A percentile compares a stretch with the other conserved stretches of the same genome.
Conservation (phyloP, 2,113 vertebrate genomes). For the Eulacestoma nigropectus region DNA sequence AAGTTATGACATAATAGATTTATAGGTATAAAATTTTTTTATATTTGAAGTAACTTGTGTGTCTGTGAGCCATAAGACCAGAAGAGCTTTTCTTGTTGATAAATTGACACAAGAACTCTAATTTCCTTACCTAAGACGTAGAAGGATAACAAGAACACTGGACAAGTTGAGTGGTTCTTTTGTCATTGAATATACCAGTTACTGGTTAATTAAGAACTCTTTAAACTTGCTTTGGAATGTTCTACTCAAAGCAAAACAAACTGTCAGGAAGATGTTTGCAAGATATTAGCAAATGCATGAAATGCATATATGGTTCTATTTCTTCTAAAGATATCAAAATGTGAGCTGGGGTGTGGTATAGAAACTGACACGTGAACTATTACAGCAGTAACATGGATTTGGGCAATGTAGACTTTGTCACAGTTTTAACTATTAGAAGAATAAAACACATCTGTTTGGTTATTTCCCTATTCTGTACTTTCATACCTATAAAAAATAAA, state of each 20-base stretch:
- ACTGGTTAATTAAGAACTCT: not conserved
- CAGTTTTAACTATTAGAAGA: not conserved
- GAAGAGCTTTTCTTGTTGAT: not conserved
- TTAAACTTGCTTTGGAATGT: not conserved
- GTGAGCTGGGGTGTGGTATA: not conserved
- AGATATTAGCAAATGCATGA: not conserved
- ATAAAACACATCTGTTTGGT: not conserved
- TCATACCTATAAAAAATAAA: not conserved
- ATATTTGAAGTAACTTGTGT: not conserved
- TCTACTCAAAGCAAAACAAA: not conserved
- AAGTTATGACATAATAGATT: not conserved
- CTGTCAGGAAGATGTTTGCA: not conserved
- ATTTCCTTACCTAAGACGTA: not conserved
- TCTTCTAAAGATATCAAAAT: not conserved
- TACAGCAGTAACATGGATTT: not conserved
- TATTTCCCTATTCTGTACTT: not conserved
- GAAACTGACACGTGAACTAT: not conserved
- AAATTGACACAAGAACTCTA: not conserved
- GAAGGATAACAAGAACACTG: not conserved
- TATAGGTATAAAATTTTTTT: rapidly evolving
- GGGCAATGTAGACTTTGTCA: rapidly evolving
- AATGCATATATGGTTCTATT: not conserved
- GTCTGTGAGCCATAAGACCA: not conserved
- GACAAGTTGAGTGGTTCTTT: not conserved
- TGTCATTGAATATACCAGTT: not conserved